Percentiles rank a stretch among this genome's conserved stretches.
These are phyloP conservation scores for Gymnocephalus cernua DNA, from an alignment of 2,113 vertebrate genomes.

Conservation along the genomic window DNA sequence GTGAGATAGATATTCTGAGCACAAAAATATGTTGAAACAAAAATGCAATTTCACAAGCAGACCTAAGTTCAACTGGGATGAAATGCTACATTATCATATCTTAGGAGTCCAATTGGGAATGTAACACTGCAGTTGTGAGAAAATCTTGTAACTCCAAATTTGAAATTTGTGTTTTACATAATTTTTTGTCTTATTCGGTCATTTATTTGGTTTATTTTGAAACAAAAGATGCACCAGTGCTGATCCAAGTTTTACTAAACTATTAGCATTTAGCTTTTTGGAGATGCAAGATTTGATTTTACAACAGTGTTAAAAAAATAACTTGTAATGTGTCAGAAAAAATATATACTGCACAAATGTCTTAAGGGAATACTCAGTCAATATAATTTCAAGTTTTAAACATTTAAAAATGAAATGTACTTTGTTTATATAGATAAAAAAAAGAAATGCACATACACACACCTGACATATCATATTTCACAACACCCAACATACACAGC, in stretches of 20 bases:
- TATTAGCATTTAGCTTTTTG: conserved; percentile 17
- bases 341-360: conserved; percentile 44
- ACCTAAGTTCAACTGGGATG: conserved; percentile 17
- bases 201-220: neutral
- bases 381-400: conserved; percentile 71
- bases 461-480: conserved; percentile 66
- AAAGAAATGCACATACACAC: conserved; percentile 73
- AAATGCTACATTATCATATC: conserved; percentile 58
- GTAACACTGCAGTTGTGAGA: conserved; percentile 14
- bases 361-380: conserved; percentile 61
- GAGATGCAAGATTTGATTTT: conserved; percentile 27
- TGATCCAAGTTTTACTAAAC: conserved; percentile 3
- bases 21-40: conserved; percentile 2
- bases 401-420: conserved; percentile 65
- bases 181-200: neutral
- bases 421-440: conserved; percentile 60
- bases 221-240: conserved; percentile 37
- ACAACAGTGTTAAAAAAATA: conserved; percentile 29
- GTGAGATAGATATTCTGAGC: conserved; percentile 2
- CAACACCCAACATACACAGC: conserved; percentile 76
- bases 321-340: conserved; percentile 5
- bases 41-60: conserved; percentile 13
- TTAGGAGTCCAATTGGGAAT: conserved; percentile 8
- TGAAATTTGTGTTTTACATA: neutral
- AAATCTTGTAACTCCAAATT: conserved; percentile 17